Evolutionary conservation across 2,797 vertebrate genomes (phyloP), one percentile per base, ranked within the genome.

Genomic region (Poecilia gillii): DNA sequence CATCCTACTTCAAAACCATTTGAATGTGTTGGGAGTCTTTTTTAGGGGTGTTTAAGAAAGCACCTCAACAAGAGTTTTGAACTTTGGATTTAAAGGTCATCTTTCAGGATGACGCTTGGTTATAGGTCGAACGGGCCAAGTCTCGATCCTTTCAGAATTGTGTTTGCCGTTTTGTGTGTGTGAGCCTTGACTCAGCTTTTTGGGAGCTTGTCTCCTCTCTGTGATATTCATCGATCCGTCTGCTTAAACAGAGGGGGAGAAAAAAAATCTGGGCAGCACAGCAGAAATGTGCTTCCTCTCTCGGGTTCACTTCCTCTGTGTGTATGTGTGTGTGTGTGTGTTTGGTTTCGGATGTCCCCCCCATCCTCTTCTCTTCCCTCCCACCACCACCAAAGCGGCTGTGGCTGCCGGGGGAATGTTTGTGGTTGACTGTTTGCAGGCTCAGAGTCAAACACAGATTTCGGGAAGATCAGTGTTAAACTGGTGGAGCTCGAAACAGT

Each of bases 231-330:
- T 94, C 23, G 91, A 93, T 90, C 87, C 7, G 45, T 89, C 77
- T 88, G 85, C 79, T 76, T 49, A 68, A 76, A 83, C 72, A 80
- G 31, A 75, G 36, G 57, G 28, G 36, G 3, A 55, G 77, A 84
- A 89, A 55, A 55, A 55, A 55, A 55, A 55, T 68, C 28, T 74
- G 66, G 83, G 51, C 86, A 78, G 83, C 87, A 18, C 91, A 91
- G 90, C 91, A 92, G 85, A 94, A 93, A 79, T 82, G 74, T 59
- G 86, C 89, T 92, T 91, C 88, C 93, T 88, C 85, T 88, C 81
- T 81, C 80, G 16, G 80, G 81, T 90, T 89, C 87, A 83, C 90
- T 92, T 94, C 93, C 92, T 85, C 81, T 82, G 39, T 6, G 70
- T 73, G 72, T 73, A 3, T 71, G 39, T 84, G 20, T 6, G 71